Evolutionary conservation across 2,797 vertebrate genomes (phyloP), one percentile per base, ranked within the genome.

Genomic region (Argyrosomus regius): DNA sequence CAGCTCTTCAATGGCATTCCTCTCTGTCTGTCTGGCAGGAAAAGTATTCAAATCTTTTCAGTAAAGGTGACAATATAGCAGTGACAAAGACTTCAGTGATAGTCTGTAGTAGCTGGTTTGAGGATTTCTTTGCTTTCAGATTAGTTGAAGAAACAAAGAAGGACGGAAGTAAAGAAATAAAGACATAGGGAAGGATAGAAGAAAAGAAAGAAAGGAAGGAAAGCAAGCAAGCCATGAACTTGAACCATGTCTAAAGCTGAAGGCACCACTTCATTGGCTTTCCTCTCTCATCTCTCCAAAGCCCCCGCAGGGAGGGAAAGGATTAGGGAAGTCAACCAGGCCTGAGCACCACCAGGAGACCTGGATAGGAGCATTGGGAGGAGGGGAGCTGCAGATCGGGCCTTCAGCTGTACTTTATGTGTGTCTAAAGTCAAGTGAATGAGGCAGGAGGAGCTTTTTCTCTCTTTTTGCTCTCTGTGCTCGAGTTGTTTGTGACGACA

Each of bases 311-410:
- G 57, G 70, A 65, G 54, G 49, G 56, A 17, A 20, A 75, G 69
- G 77, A 75, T 82, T 87, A 88, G 79, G 65, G 77, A 75, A 69
- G 72, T 78, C 66, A 72, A 72, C 57, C 84, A 60, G 65, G 71
- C 70, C 69, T 3, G 50, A 77, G 49, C 28, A 52, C 58, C 72
- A 62, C 49, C 61, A 65, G 75, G 61, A 79, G 64, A 48, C 50
- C 41, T 31, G 72, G 17, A 58, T 4, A 41, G 54, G 28, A 35
- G 54, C 2, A 13, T 1, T 52, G 48, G 31, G 18, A 24, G 45
- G 70, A 49, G 45, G 45, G 31, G 31, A 1, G 43, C 18, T 48
- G 77, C 53, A 17, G 68, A 43, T 75, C 10, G 9, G 68, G 35
- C 26, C 66, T 72, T 78, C 73, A 74, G 59, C 75, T 70, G 18